Evolutionary conservation across 1,140 invertebrate species (phyloP).

Genomic region (Heliconius congener): DNA sequence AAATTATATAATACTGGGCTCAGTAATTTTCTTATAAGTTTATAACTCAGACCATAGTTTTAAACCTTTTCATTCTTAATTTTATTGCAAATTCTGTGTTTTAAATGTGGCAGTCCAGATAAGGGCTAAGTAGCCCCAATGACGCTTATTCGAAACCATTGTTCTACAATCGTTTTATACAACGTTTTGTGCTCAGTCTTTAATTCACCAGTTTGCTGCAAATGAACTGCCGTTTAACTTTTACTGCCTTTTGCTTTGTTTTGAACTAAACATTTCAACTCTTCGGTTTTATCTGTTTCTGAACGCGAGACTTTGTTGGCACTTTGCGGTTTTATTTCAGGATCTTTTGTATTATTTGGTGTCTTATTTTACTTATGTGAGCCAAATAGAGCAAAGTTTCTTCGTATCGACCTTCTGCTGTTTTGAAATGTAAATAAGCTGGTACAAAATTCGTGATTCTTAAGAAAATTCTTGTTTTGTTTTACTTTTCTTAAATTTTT

Average conservation of each 20-base stretch:
- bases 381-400: constrained; percentile 38
- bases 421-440: constrained; percentile 41
- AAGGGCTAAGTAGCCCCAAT: constrained; percentile 24
- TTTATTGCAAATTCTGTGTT: constrained; percentile 19
- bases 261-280: constrained; percentile 39
- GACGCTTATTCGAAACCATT: constrained; percentile 29
- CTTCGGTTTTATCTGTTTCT: constrained; percentile 34
- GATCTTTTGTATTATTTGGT: constrained; percentile 40
- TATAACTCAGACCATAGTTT: not conserved
- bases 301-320: constrained; percentile 34
- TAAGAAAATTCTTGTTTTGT: not conserved
- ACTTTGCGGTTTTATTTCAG: constrained; percentile 39
- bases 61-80: constrained; percentile 6
- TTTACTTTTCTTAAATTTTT: not conserved
- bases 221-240: constrained; percentile 37
- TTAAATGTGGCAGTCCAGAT: constrained; percentile 31
- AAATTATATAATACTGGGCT: too few relatives aligned
- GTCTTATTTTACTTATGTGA: constrained; percentile 39
- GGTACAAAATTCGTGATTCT: constrained; percentile 19
- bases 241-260: constrained; percentile 32
- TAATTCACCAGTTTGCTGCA: constrained; percentile 33
- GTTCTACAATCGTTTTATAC: constrained; percentile 28
- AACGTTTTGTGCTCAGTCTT: constrained; percentile 31
- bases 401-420: constrained; percentile 40
- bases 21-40: not conserved